phyloP scores from a whole-genome alignment of 2,888 invertebrate genomes.

The Spodoptera exigua region DNA sequence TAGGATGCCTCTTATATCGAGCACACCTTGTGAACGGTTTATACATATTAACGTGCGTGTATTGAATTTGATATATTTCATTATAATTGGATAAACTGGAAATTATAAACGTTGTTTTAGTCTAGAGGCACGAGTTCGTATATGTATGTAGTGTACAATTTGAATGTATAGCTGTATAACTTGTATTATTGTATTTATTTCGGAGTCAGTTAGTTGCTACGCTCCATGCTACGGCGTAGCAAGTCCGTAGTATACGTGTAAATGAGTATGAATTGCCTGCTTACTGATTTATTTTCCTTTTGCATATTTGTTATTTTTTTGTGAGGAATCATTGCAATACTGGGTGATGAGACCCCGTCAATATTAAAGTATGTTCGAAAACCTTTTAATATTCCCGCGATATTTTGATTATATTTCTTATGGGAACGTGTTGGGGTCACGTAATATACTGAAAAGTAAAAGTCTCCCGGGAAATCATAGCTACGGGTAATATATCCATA shows the following conservation, averaged over 20 bases:
- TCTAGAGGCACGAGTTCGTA: neutral
- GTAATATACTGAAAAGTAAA: conserved; percentile 35
- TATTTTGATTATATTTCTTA: conserved; percentile 14
- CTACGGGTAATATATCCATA: conserved; percentile 28
- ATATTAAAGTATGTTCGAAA: conserved; percentile 2
- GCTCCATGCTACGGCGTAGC: conserved; percentile 33
- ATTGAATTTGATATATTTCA: conserved; percentile 2
- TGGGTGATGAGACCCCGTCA: neutral
- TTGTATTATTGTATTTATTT: neutral
- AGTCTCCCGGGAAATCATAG: conserved; percentile 44
- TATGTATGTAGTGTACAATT: neutral
- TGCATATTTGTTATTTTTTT: too few species aligned
- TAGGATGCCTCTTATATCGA: conserved; percentile 24
- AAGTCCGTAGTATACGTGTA: too few species aligned
- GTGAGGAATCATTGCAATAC: too few species aligned
- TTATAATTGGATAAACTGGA: neutral
- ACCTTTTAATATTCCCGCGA: conserved; percentile 4
- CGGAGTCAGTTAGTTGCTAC: conserved; percentile 12
- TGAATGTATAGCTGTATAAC: too few species aligned
- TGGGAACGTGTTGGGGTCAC: conserved; percentile 14
- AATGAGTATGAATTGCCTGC: too few species aligned
- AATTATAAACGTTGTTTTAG: conserved; percentile 2
- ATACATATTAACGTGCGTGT: conserved; percentile 1
- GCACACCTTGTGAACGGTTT: conserved; percentile 27
- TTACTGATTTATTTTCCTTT: too few species aligned